Conservation (phyloP, 2,797 vertebrate genomes). For the Knipowitschia caucasica region DNA sequence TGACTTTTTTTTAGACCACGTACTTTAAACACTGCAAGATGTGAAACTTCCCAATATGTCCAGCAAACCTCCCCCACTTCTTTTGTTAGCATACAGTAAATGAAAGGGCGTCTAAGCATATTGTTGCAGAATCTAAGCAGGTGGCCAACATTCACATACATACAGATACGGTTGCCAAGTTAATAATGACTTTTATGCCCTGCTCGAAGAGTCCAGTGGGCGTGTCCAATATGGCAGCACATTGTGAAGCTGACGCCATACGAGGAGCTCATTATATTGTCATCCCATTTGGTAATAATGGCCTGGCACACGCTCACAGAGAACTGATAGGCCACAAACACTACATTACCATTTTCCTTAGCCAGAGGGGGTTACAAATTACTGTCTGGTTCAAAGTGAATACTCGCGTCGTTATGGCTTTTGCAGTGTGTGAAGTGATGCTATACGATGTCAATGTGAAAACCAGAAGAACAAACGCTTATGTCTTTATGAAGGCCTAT, state of each 20-base stretch:
- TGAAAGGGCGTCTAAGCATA: background rate
- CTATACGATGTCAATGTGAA: constrained; percentile 13
- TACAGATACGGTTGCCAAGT: constrained; percentile 41
- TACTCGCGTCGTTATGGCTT: constrained; percentile 36
- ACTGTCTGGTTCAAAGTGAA: constrained; percentile 55
- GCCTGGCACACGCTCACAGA: constrained; percentile 50
- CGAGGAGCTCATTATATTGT: constrained; percentile 75
- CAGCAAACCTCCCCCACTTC: background rate
- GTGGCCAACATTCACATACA: constrained; percentile 43
- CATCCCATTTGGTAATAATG: constrained; percentile 69
- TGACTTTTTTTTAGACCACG: too few species aligned
- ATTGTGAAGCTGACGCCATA: constrained; percentile 63
- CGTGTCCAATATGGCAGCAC: constrained; percentile 58
- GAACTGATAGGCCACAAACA: constrained; percentile 66
- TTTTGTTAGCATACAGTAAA: background rate
- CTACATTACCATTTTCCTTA: constrained; percentile 62
- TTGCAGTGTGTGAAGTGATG: constrained; percentile 26
- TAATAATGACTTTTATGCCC: constrained; percentile 64
- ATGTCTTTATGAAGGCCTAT: constrained; percentile 16
- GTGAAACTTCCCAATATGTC: too few species aligned
- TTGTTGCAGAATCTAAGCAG: constrained; percentile 15
- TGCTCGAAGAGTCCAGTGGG: constrained; percentile 61
- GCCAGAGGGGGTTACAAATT: constrained; percentile 51
- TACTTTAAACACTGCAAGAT: too few species aligned
- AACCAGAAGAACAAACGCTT: constrained; percentile 16